A percentile compares a stretch with the other conserved stretches of the same genome.
phyloP scores from a whole-genome alignment of 1,140 invertebrate species.

The Lamellibrachia luymesi region DNA sequence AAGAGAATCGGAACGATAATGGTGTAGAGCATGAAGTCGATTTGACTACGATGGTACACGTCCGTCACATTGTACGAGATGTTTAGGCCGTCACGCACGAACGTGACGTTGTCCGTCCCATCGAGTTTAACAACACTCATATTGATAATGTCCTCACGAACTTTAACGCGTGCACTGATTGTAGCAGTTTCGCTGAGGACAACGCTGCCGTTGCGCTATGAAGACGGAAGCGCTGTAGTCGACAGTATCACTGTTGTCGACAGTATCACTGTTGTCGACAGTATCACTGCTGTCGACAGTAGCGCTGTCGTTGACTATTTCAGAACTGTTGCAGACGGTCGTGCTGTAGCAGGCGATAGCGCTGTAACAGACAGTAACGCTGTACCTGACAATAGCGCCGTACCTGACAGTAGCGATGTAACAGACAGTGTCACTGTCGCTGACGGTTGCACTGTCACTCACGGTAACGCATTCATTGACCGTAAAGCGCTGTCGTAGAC shows the following conservation, averaged over 20 bases:
- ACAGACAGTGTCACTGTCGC: not conserved
- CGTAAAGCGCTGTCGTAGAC: not conserved
- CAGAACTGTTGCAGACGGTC: too few relatives aligned
- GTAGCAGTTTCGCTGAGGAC: not conserved
- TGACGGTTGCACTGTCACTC: not conserved
- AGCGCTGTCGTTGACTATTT: too few relatives aligned
- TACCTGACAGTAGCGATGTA: not conserved
- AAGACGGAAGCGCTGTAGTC: not conserved
- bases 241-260: not conserved
- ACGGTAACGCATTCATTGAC: not conserved
- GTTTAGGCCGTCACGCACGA: not conserved
- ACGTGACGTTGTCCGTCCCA: not conserved
- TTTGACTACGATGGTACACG: not conserved
- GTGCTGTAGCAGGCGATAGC: too few relatives aligned
- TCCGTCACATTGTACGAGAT: not conserved
- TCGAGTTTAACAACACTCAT: not conserved
- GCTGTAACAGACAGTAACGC: not conserved
- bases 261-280: too few relatives aligned
- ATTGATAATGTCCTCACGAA: not conserved
- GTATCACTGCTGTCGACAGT: too few relatives aligned
- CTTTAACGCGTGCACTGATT: not conserved
- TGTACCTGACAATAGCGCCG: too few relatives aligned
- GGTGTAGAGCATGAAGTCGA: constrained; percentile 20
- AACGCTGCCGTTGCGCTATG: not conserved
- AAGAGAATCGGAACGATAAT: constrained; percentile 25